These are phyloP conservation scores for Lepas anatifera DNA, from an alignment of 2,888 invertebrate species.

Conservation along the genomic window DNA sequence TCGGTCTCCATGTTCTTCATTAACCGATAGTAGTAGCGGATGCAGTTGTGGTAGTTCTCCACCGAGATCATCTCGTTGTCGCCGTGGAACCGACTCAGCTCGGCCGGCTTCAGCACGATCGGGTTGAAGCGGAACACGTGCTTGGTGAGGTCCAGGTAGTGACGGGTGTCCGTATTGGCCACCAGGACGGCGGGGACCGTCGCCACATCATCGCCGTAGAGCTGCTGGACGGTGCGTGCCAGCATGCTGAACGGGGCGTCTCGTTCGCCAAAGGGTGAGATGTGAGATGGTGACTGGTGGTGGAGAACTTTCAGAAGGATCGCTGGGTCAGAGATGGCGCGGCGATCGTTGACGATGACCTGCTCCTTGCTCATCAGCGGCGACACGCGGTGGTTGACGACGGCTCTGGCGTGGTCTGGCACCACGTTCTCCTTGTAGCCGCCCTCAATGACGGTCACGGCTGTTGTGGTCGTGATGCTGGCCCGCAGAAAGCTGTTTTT, in stretches of 20 bases:
- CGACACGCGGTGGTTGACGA: conserved; percentile 40
- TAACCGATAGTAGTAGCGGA: conserved; percentile 39
- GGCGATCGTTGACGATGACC: conserved; percentile 30
- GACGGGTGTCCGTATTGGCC: conserved; percentile 39
- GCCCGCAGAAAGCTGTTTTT: conserved; percentile 31
- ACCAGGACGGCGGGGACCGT: conserved; percentile 28
- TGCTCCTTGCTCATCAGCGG: conserved; percentile 36
- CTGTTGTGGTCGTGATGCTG: conserved; percentile 39
- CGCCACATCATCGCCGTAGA: conserved; percentile 34
- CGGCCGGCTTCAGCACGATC: conserved; percentile 28
- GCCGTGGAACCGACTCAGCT: conserved; percentile 37
- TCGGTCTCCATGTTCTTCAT: conserved; percentile 29
- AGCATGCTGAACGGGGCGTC: conserved; percentile 36
- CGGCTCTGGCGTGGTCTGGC: conserved; percentile 35
- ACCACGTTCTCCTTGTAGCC: conserved; percentile 41
- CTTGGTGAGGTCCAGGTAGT: conserved; percentile 35
- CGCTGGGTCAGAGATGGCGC: conserved; percentile 31
- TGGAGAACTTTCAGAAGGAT: conserved; percentile 31
- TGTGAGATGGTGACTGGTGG: conserved; percentile 32
- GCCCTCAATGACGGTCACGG: conserved; percentile 39
- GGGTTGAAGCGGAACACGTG: conserved; percentile 39
- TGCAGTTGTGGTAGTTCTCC: conserved; percentile 35
- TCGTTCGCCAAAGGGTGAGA: conserved; percentile 34
- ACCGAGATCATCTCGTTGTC: conserved; percentile 38
- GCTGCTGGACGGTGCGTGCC: conserved; percentile 34